These are phyloP conservation scores for Dinomys branickii DNA, from an alignment of 2,113 vertebrate genomes.

Conservation along the genomic window DNA sequence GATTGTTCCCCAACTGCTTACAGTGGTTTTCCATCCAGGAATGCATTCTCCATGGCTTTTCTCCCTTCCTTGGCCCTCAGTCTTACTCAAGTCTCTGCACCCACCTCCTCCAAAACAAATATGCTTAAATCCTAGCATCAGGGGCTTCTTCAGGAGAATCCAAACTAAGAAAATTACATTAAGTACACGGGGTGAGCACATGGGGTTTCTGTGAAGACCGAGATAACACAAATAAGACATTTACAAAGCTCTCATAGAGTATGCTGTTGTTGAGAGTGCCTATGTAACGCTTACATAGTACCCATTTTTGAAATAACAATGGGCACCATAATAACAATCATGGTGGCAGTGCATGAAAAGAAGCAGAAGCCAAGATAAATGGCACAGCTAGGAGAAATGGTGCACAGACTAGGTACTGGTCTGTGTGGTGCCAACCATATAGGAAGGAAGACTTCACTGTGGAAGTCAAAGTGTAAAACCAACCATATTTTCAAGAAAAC, in stretches of 20 bases:
- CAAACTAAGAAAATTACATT: neutral
- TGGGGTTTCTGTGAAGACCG: neutral
- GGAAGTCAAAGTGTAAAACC: neutral
- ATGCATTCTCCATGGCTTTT: neutral
- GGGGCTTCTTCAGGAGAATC: neutral
- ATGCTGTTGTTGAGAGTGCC: neutral
- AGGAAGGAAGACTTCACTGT: neutral
- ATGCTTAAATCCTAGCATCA: neutral
- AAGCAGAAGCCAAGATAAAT: neutral
- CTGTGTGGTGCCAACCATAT: neutral
- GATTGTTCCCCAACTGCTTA: neutral
- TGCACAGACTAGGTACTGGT: neutral
- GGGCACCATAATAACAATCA: neutral
- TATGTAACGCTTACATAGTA: neutral
- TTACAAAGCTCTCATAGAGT: neutral
- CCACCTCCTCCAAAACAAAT: neutral
- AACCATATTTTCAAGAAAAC: neutral
- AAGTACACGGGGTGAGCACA: neutral
- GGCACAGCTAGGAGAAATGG: neutral
- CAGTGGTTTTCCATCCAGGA: neutral
- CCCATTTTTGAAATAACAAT: neutral
- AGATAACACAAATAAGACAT: neutral
- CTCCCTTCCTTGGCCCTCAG: neutral
- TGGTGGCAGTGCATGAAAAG: neutral
- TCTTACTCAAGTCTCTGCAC: neutral